Percentiles rank a stretch among this genome's conserved stretches.
Evolutionary conservation across 2,888 invertebrate species (phyloP).

Genomic region (Aporophyla lueneburgensis): DNA sequence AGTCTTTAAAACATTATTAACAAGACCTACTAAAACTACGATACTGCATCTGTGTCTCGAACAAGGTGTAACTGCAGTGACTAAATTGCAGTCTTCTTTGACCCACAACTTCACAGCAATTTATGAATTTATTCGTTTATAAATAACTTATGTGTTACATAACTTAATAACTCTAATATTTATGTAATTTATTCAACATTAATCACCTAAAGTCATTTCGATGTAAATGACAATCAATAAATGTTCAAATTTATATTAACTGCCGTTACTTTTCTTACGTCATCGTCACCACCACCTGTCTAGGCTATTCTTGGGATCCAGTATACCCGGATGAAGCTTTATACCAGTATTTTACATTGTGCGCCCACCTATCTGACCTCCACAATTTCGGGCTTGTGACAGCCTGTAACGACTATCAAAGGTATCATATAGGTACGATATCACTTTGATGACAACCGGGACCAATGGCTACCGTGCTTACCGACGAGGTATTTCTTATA

Average conservation of each 20-base stretch:
- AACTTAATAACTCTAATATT: constrained; percentile 31
- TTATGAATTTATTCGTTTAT: constrained; percentile 13
- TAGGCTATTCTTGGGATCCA: no score
- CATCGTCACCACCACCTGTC: neutral
- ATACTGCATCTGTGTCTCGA: neutral
- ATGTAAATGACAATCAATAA: constrained; percentile 24
- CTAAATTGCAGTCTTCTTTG: neutral
- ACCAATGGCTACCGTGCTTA: no score
- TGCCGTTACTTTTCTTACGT: constrained; percentile 8
- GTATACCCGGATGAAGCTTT: no score
- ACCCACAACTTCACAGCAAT: neutral
- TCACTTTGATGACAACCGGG: no score
- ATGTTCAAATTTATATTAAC: constrained; percentile 21
- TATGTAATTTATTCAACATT: constrained; percentile 50
- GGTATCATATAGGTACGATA: no score
- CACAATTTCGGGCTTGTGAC: no score
- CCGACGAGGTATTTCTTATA: no score
- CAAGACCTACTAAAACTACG: no score
- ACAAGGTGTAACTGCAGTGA: neutral
- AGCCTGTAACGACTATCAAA: no score
- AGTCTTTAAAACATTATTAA: neutral
- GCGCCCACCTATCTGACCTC: no score
- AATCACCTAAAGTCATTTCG: constrained; percentile 25
- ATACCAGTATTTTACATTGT: no score
- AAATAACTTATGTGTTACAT: constrained; percentile 25